A percentile compares a stretch with the other conserved stretches of the same genome.
These are phyloP conservation scores for Caenorhabditis doughertyi DNA, from an alignment of 2,888 invertebrate species.

Conservation along the genomic window DNA sequence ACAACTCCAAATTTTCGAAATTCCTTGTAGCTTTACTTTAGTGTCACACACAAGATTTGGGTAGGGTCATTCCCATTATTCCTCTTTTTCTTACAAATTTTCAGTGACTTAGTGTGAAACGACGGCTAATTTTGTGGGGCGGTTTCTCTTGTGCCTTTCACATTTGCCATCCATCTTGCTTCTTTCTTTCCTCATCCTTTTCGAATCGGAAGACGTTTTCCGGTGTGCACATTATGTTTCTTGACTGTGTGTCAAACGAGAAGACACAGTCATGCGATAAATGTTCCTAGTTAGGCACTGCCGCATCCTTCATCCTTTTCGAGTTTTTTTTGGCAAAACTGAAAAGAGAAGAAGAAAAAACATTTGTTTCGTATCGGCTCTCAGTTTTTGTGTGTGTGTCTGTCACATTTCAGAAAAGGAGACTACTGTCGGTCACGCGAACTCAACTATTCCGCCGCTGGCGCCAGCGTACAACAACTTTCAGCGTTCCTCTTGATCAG, in stretches of 20 bases:
- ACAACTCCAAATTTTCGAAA: no score
- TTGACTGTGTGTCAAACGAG: conserved; percentile 41
- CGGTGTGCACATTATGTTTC: conserved; percentile 59
- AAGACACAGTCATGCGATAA: conserved; percentile 55
- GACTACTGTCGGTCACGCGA: conserved; percentile 64
- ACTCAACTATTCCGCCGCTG: conserved; percentile 47
- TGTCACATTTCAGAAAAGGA: conserved; percentile 26
- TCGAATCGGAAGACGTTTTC: conserved; percentile 51
- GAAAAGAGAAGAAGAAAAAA: conserved; percentile 39
- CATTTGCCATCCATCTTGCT: conserved; percentile 17
- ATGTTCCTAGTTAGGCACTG: conserved; percentile 61
- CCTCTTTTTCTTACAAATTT: not conserved
- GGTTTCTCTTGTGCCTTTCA: conserved; percentile 7
- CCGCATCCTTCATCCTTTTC: conserved; percentile 9
- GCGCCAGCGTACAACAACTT: not conserved
- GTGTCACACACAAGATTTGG: not conserved
- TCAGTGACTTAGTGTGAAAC: conserved; percentile 35
- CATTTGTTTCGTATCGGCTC: conserved; percentile 25
- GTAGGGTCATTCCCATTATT: conserved; percentile 5
- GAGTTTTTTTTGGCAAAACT: no score
- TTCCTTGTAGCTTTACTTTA: no score
- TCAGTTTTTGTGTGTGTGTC: not conserved
- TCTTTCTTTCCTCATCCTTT: not conserved
- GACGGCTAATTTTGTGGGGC: conserved; percentile 55
- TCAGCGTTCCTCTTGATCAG: conserved; percentile 28